These are phyloP conservation scores for Falco rusticolus DNA, from an alignment of 2,797 vertebrate genomes.

Conservation along the genomic window DNA sequence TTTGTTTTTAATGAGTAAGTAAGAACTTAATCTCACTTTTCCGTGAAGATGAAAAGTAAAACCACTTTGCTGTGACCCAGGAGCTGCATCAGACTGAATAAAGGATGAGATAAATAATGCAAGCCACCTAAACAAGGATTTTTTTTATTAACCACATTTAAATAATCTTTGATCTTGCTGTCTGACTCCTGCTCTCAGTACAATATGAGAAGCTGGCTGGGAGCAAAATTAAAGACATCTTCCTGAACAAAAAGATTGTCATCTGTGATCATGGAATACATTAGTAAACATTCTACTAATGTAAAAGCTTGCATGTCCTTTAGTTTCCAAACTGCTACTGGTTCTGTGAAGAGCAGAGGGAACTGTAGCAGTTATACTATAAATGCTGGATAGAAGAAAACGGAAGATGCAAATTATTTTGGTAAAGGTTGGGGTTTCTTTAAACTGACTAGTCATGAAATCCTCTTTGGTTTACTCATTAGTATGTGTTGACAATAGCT, in stretches of 20 bases:
- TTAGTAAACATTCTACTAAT: not conserved
- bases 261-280: not conserved
- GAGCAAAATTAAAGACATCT: not conserved
- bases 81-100: not conserved
- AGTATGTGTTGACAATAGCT: not conserved
- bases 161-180: slow-evolving; percentile 33
- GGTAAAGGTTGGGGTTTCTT: not conserved
- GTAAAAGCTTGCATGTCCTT: not conserved
- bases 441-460: not conserved
- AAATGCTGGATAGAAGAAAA: not conserved
- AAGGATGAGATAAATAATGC: slow-evolving; percentile 21
- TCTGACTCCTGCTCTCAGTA: not conserved
- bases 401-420: not conserved
- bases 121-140: not conserved
- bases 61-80: not conserved
- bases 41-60: slow-evolving; percentile 14
- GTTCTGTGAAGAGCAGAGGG: not conserved
- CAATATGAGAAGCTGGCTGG: not conserved
- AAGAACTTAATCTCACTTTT: not conserved
- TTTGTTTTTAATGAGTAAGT: not conserved
- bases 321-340: not conserved
- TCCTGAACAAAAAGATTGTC: not conserved
- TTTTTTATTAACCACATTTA: slow-evolving; percentile 19
- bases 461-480: not conserved
- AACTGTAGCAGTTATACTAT: not conserved